Percentiles rank a stretch among this genome's conserved stretches.
These are phyloP conservation scores for Bubo scandiacus DNA, from an alignment of 2,113 vertebrate species.

Conservation along the genomic window DNA sequence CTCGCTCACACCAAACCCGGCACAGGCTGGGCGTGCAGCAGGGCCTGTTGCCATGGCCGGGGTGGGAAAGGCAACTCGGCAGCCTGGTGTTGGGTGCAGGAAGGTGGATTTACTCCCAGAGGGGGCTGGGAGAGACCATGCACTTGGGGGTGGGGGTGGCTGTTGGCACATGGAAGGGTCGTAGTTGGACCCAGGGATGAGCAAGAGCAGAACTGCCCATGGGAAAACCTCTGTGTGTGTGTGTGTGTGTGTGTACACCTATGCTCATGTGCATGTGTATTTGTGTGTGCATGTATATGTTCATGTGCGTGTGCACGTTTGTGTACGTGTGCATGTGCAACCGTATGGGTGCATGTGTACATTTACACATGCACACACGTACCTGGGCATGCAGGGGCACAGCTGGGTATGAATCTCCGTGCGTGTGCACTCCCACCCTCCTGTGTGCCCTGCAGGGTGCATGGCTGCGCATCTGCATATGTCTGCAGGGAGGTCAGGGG, in stretches of 20 bases:
- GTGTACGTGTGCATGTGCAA: rapidly evolving
- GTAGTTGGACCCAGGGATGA: neutral
- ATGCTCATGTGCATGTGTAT: rapidly evolving
- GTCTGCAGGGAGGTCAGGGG: neutral
- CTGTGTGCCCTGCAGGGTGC: neutral
- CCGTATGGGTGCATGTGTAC: neutral
- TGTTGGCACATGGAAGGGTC: rapidly evolving
- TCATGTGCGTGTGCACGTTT: neutral
- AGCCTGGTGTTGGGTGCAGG: neutral
- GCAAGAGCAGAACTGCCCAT: neutral
- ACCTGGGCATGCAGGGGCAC: neutral
- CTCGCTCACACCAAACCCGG: rapidly evolving
- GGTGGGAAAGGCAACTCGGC: rapidly evolving
- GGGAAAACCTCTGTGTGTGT: neutral
- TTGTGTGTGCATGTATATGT: too few species aligned
- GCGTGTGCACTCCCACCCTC: neutral
- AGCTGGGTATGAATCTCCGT: neutral
- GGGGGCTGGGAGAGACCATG: neutral
- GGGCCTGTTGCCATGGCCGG: rapidly evolving
- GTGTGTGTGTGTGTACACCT: rapidly evolving
- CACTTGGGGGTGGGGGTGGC: rapidly evolving
- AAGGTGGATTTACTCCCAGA: neutral
- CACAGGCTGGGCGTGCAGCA: rapidly evolving
- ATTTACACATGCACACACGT: too few species aligned
- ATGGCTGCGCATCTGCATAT: rapidly evolving